Evolutionary conservation across 2,113 vertebrate genomes (phyloP), one percentile per base, ranked within the genome.

Genomic region (Chrysochloris asiatica): DNA sequence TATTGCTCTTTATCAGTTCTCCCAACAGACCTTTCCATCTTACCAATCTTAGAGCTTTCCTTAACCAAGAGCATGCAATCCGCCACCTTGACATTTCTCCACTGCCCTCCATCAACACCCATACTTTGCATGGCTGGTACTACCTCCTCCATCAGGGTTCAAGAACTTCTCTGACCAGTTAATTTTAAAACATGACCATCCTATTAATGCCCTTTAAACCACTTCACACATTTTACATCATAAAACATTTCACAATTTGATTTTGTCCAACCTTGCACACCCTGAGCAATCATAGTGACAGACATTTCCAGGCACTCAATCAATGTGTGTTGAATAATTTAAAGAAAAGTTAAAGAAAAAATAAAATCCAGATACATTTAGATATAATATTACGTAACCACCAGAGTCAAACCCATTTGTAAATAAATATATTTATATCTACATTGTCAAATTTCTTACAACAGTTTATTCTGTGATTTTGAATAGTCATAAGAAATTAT

Each of bases 371-470:
- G 36, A 72, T 69, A 71, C 21, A 43, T 73, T 75, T 84, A 94
- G 89, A 73, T 9, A 86, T 75, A 88, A 83, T 63, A 89, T 26
- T 91, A 89, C 24, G 24, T 92, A 91, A 83, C 8, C 17, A 89
- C 26, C 41, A n/a, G 59, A 88, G 54, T 87, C 41, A 17, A 28
- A 72, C 50, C 24, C 56, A 82, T 52, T 89, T 92, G 26, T 48
- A 81, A 83, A 69, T 87, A 63, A 76, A 65, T 76, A 48, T 75
- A 77, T 73, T 33, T 50, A 72, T 52, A 72, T 30, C 11, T 80
- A 80, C 8, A 79, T 33, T 87, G 33, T n/a, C 61, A 90, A 89
- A 81, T 67, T 73, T 88, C 56, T 82, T 91, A 69, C 79, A 81
- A 77, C 2, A 59, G 50, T 82, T 76, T 73, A 22, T 76, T 88